A percentile compares a stretch with the other conserved stretches of the same genome.
Evolutionary conservation across 2,888 invertebrate species (phyloP).

Genomic region (Ceramica pisi): DNA sequence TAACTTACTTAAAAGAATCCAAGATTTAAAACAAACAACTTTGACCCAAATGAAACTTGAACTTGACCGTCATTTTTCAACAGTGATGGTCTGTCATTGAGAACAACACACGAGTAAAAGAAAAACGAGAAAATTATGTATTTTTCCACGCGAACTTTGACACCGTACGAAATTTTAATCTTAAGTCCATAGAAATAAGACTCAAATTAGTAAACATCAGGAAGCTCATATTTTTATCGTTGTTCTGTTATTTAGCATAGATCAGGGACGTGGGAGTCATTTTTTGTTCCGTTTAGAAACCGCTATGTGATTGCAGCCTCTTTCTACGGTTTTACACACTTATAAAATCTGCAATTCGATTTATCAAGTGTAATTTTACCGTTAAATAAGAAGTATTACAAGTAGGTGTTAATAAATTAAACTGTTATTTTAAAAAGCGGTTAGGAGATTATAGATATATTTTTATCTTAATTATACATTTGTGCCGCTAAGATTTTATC

Average conservation of each 20-base stretch:
- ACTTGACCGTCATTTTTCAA: conserved; percentile 47
- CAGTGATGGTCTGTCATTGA: conserved; percentile 29
- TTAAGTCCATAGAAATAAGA: conserved; percentile 7
- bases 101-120: conserved; percentile 24
- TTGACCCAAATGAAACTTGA: conserved; percentile 21
- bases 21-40: conserved; percentile 26
- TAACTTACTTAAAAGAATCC: not conserved
- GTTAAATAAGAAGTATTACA: conserved; percentile 34
- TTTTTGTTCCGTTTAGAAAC: conserved; percentile 57
- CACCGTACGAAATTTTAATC: not conserved
- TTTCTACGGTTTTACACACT: conserved; percentile 25
- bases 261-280: conserved; percentile 69
- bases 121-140: conserved; percentile 44
- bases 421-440: conserved; percentile 35
- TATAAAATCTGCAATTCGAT: conserved; percentile 16
- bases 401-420: conserved; percentile 41
- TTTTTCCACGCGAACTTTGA: conserved; percentile 6
- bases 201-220: conserved; percentile 20
- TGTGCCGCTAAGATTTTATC: conserved; percentile 36
- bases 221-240: conserved; percentile 43
- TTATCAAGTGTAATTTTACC: conserved; percentile 35
- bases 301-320: conserved; percentile 53
- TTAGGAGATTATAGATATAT: conserved; percentile 27
- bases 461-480: conserved; percentile 23
- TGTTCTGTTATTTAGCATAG: conserved; percentile 55